Base-by-base conservation (phyloP, 2,888 invertebrate species). In the Coenonympha arcania region DNA sequence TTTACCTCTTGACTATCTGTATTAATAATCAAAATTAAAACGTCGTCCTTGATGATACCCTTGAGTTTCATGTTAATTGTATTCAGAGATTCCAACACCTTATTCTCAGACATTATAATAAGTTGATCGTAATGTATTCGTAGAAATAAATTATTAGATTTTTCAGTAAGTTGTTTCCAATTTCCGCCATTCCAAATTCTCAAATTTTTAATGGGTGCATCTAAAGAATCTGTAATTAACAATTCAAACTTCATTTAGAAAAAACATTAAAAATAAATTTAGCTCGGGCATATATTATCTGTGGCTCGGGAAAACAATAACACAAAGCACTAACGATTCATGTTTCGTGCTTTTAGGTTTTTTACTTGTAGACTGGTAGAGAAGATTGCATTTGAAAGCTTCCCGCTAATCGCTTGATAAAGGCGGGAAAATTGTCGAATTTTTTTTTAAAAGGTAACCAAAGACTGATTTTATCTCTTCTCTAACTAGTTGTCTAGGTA, bases 31-130 rank as follows among this genome's bases (percentile, higher is more conserved):
- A 85, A 52, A 52, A 85, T 74, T 4, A 85, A 52, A 50, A 81
- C 58, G 44, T 82, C 76, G 1, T 69, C 68, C 64, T 79, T 85
- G 52, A 66, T 74, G 59, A 81, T 65, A 2, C 81, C 82, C 67
- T 79, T 84, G 1, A 82, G 63, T 69, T 76, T 81, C 16, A 60
- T 56, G 47, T 64, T 69, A 55, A n/a, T n/a, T n/a, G 78, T 63
- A 52, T 74, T 82, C 6, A 81, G 53, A 1, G 78, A 62, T 62
- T 85, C 85, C 13, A 84, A 52, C 31, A 84, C 57, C 62, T 73
- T 79, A 33, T 61, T 54, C 1, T 68, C 67, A 0, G 65, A 55
- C n/a, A 61, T 63, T 51, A 85, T 66, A 15, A 83, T 18, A 15
- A 85, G 54, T 59, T 82, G 76, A 50, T 84, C 81, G 47, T 66